Evolutionary conservation across 2,113 vertebrate species (phyloP).

Genomic region (Sorex araneus): DNA sequence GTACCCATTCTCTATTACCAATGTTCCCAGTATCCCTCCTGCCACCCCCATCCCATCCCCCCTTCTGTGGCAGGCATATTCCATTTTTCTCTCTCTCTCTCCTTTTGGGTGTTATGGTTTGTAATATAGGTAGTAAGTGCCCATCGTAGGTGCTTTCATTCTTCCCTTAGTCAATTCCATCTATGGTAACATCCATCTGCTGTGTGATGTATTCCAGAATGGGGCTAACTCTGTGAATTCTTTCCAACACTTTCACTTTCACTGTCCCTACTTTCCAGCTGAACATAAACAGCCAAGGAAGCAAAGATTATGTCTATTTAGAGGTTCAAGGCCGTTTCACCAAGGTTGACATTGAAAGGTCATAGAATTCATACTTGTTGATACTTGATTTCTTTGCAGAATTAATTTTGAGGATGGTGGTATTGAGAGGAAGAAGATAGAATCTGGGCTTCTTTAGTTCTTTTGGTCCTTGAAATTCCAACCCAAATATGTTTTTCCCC

Average conservation of each 20-base stretch:
- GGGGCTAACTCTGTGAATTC: neutral
- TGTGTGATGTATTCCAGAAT: neutral
- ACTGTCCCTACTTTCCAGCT: neutral
- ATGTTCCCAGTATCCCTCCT: too few relatives aligned
- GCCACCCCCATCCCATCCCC: too few relatives aligned
- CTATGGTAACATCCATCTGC: too few relatives aligned
- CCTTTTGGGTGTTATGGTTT: too few relatives aligned
- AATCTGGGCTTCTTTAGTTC: neutral
- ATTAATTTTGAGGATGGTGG: neutral
- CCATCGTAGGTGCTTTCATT: neutral
- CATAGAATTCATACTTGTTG: neutral
- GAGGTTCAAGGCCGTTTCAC: neutral
- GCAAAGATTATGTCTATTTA: neutral
- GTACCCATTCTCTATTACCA: too few relatives aligned
- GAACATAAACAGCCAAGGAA: neutral
- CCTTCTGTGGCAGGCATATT: too few relatives aligned
- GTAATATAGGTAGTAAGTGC: too few relatives aligned
- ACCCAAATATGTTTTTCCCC: neutral
- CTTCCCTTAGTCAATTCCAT: neutral
- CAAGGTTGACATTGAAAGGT: neutral
- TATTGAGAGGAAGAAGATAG: neutral
- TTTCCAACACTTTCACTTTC: neutral
- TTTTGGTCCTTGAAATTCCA: neutral
- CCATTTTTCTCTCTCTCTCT: too few relatives aligned
- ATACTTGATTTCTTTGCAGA: neutral